Evolutionary conservation across 2,797 vertebrate species (phyloP).

Genomic region (Oryzias sinensis): DNA sequence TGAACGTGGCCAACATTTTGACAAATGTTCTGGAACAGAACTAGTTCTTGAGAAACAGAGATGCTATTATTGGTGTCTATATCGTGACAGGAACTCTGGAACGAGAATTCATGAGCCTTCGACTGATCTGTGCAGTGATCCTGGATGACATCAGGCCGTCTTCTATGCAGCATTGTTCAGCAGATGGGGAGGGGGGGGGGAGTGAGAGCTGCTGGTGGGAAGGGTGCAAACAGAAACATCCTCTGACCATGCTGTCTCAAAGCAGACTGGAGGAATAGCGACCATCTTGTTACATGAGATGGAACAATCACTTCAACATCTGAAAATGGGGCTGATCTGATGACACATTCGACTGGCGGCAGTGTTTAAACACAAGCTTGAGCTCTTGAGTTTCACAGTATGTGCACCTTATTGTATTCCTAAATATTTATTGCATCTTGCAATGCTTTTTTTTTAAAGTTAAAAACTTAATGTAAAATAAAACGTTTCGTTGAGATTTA

Average conservation of each 20-base stretch:
- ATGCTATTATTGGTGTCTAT: slow-evolving; percentile 13
- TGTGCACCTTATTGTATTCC: too few relatives aligned
- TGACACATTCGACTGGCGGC: not conserved
- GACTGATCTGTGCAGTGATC: slow-evolving; percentile 54
- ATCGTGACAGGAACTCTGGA: slow-evolving; percentile 45
- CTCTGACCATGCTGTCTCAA: slow-evolving; percentile 33
- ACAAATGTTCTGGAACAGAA: slow-evolving; percentile 5
- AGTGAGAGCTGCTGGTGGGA: slow-evolving; percentile 28
- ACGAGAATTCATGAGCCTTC: slow-evolving; percentile 31
- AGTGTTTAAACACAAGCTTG: too few relatives aligned
- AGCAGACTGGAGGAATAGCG: slow-evolving; percentile 18
- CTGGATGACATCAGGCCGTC: slow-evolving; percentile 64
- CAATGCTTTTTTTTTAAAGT: too few relatives aligned
- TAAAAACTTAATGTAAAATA: too few relatives aligned
- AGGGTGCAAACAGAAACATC: slow-evolving; percentile 57
- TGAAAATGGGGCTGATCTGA: not conserved
- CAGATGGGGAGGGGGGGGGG: slow-evolving; percentile 30
- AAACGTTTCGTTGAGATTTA: too few relatives aligned
- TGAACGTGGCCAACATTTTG: not conserved
- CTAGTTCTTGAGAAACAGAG: slow-evolving; percentile 2
- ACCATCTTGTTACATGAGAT: slow-evolving; percentile 13
- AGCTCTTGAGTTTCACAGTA: too few relatives aligned
- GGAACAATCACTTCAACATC: not conserved
- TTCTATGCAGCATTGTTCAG: slow-evolving; percentile 69
- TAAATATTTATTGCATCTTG: too few relatives aligned